Evolutionary conservation across 2,888 invertebrate genomes (phyloP), one percentile per base, ranked within the genome.

Genomic region (Odontocerum albicorne): DNA sequence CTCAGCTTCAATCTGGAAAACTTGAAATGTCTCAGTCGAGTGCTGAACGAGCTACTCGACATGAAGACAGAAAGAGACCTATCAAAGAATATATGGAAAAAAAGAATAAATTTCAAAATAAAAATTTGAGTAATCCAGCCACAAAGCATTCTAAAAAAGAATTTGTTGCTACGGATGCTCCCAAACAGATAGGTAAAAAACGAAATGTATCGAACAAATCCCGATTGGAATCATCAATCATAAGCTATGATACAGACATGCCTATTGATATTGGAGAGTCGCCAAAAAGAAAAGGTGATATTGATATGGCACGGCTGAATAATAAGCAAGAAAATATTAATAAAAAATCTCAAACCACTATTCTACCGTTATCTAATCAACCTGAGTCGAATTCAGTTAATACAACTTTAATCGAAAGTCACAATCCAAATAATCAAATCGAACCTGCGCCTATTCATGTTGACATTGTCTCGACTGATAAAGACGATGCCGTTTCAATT

Each of bases 11-110:
- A 33, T 19, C 44, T 12, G 49, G 31, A 50, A 47, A 16, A 16
- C 20, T 32, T 49, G 55, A 61, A 54, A 53, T 38, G 63, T 66
- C 70, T 65, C 66, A 67, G 61, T 65, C 66, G 62, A 63, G 66
- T 66, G 57, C 49, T 46, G 56, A 53, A 46, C 31, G 21, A 40
- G 53, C 47, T 58, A 59, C 53, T 32, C 53, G 56, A 56, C 50
- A 42, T 44, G 61, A 58, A 43, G 58, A 56, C 55, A 12, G 33
- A 7, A 49, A 38, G 32, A 49, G 22, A 39, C 57, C 57, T 50
- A 51, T 46, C 49, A 47, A 35, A 33, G 42, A 51, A 32, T 42
- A 27, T 33, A 15, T 55, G 19, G 40, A 60, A 35, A 57, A 46
- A 43, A 52, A 50, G 33, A 43, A 33, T 32, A 44, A 47, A 22